Percentiles rank a stretch among this genome's conserved stretches.
phyloP scores from a whole-genome alignment of 2,888 invertebrate genomes.

The Zootermopsis nevadensis region DNA sequence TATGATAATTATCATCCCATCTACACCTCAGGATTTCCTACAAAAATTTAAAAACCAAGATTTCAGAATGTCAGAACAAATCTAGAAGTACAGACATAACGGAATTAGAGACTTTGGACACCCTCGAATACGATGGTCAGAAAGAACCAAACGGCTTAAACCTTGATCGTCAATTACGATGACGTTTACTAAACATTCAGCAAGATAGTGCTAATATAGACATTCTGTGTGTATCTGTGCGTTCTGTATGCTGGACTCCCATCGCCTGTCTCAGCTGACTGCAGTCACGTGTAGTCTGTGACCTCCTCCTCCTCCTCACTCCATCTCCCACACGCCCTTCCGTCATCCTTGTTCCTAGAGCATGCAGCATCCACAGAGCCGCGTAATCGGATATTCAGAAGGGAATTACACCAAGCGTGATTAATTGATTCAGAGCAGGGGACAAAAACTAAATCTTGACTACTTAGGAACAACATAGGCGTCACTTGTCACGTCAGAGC shows the following conservation, averaged over 20 bases:
- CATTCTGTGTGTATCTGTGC: neutral
- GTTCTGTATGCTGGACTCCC: neutral
- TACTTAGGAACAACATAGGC: constrained; percentile 20
- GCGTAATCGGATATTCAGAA: constrained; percentile 53
- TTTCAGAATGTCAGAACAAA: too few relatives aligned
- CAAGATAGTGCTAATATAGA: neutral
- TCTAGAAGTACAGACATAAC: too few relatives aligned
- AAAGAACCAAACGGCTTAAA: too few relatives aligned
- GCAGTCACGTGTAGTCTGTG: constrained; percentile 45
- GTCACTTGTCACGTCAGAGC: constrained; percentile 5
- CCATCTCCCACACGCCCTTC: constrained; percentile 24
- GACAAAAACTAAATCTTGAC: constrained; percentile 40
- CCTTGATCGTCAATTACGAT: too few relatives aligned
- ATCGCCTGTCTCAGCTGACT: constrained; percentile 2
- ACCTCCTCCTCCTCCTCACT: constrained; percentile 36
- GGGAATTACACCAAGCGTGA: constrained; percentile 53
- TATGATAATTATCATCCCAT: too few relatives aligned
- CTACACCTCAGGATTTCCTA: too few relatives aligned
- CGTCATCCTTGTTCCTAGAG: neutral
- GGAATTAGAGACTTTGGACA: too few relatives aligned
- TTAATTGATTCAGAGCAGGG: constrained; percentile 51
- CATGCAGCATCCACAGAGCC: constrained; percentile 41
- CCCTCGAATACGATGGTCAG: too few relatives aligned
- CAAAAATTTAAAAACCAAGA: too few relatives aligned
- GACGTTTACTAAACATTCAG: too few relatives aligned